These are phyloP conservation scores for Pseudococcus jackbeardsleyi DNA, from an alignment of 2,888 invertebrate genomes.

Conservation along the genomic window DNA sequence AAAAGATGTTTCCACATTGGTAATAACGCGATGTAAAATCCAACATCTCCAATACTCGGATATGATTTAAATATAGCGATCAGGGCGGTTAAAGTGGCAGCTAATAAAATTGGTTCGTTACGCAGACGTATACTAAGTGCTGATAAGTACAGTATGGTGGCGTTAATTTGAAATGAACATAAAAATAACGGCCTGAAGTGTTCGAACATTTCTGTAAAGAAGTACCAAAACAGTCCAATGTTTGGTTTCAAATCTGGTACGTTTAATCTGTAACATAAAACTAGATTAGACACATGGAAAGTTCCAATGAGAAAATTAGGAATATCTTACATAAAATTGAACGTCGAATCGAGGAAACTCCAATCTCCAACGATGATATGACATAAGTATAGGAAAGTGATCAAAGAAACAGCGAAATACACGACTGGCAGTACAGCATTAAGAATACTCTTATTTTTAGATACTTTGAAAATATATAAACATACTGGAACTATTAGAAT, in stretches of 20 bases:
- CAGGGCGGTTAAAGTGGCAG: conserved; percentile 84
- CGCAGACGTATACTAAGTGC: conserved; percentile 86
- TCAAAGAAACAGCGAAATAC: conserved; percentile 65
- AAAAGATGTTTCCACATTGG: conserved; percentile 93
- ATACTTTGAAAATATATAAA: conserved; percentile 73
- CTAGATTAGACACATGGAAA: conserved; percentile 69
- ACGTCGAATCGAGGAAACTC: conserved; percentile 79
- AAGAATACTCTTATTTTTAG: conserved; percentile 65
- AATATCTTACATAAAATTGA: conserved; percentile 83
- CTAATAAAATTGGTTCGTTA: conserved; percentile 84
- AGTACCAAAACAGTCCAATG: conserved; percentile 99
- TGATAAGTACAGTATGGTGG: conserved; percentile 88
- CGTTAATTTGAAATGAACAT: conserved; percentile 97
- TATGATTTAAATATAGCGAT: conserved; percentile 96
- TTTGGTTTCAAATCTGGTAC: conserved; percentile 97
- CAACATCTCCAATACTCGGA: conserved; percentile 95
- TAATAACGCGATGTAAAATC: conserved; percentile 88
- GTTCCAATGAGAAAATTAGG: conserved; percentile 57
- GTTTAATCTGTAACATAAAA: conserved; percentile 77
- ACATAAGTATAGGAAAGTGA: conserved; percentile 74
- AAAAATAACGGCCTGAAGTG: conserved; percentile 96
- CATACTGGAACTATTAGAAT: conserved; percentile 86
- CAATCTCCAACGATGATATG: conserved; percentile 77
- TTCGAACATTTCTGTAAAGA: conserved; percentile 99
- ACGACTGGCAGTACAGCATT: conserved; percentile 64